These are phyloP conservation scores for Lichenostomus cassidix DNA, from an alignment of 2,113 vertebrate genomes.

Conservation along the genomic window DNA sequence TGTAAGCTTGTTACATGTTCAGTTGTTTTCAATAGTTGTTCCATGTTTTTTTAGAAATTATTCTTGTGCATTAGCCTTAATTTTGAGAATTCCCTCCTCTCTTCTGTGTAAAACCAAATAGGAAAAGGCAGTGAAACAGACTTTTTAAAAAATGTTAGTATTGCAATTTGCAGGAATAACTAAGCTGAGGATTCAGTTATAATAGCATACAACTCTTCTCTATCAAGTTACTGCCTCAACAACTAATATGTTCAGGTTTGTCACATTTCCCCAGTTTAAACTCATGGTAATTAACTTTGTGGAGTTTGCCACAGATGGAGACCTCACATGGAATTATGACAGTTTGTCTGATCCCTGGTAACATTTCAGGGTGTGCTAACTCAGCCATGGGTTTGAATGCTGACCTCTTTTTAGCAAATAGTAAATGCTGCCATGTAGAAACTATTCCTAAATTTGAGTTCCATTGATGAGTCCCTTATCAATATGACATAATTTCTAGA, in stretches of 20 bases:
- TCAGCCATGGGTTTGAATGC: neutral
- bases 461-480: neutral
- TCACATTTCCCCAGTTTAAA: neutral
- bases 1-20: conserved; percentile 58
- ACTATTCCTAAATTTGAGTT: neutral
- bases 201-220: neutral
- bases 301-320: neutral
- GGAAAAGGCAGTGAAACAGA: neutral
- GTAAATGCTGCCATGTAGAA: neutral
- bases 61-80: neutral
- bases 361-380: neutral
- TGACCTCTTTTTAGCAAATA: neutral
- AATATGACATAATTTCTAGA: neutral
- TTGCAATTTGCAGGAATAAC: neutral
- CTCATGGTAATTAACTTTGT: neutral
- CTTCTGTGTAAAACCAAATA: neutral
- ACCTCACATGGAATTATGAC: accelerated
- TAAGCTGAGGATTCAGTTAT: neutral
- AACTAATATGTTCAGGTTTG: neutral
- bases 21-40: conserved; percentile 59
- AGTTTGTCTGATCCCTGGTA: neutral
- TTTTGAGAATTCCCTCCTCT: neutral
- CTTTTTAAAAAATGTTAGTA: neutral
- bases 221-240: neutral
- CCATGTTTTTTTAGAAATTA: neutral